Evolutionary conservation across 2,888 invertebrate species (phyloP), one percentile per base, ranked within the genome.

Genomic region (Eristalinus sepulchralis): DNA sequence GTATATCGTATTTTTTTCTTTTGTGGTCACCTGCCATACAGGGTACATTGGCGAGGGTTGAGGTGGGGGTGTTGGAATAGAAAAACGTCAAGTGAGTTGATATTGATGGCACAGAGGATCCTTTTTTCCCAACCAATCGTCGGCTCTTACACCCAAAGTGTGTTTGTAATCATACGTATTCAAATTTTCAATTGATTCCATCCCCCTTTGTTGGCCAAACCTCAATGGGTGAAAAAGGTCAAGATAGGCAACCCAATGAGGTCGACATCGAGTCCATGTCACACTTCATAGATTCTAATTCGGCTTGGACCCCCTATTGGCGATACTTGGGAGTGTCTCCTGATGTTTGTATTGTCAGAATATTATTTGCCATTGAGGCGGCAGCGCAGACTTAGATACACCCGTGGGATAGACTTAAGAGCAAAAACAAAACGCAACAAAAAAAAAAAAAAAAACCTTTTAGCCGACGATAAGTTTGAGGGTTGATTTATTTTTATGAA

Each of bases 401-500:
- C 17, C 47, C 47, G 47, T 47, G 47, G 17, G 47, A 47, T 34
- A n/a, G 36, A 39, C 68, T 34, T 53, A 10, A 55, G n/a, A 31
- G 39, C 39, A 34, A 60, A 60, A 33, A 17, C 60, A 62, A 64
- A 66, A 36, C 17, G 27, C 27, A 27, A 27, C 27, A 6, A 3
- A 10, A 17, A 57, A 57, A 57, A 57, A 66, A 66, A 71, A 55
- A 20, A 17, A 57, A 57, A 57, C 24, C 24, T 73, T 53, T 63
- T 73, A 10, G 47, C 33, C 75, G 24, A 39, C 31, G 33, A 82
- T 64, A 76, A 47, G 76, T 82, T 47, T 70, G 57, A 64, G 78
- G 78, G 83, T 73, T 83, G 83, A 83, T 83, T 78, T 83, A 83
- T 83, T 78, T 77, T 78, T 78, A 78, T 78, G 83, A 83, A 76